Evolutionary conservation across 2,797 vertebrate species (phyloP).

Genomic region (Semaprochilodus insignis): DNA sequence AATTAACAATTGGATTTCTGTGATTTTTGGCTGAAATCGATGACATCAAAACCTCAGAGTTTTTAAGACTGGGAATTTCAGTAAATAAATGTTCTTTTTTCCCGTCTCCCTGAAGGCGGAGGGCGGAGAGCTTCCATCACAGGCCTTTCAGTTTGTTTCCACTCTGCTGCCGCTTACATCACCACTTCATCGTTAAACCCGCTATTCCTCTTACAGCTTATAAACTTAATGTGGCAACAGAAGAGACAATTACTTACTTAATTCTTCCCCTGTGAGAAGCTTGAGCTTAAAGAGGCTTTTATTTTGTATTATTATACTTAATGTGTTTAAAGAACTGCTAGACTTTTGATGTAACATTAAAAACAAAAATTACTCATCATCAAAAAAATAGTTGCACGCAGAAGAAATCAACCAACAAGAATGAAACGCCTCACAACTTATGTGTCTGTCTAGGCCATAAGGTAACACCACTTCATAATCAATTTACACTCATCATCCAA

Average conservation of each 20-base stretch:
- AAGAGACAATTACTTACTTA: constrained; percentile 34
- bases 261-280: background rate
- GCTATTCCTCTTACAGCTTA: constrained; percentile 53
- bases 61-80: constrained; percentile 60
- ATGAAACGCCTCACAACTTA: too few species aligned
- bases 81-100: background rate
- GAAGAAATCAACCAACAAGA: too few species aligned
- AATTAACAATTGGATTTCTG: constrained; percentile 56
- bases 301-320: too few species aligned
- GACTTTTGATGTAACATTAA: too few species aligned
- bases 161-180: constrained; percentile 43
- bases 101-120: constrained; percentile 25
- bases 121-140: constrained; percentile 1
- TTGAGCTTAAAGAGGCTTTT: too few species aligned
- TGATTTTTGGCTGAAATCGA: constrained; percentile 62
- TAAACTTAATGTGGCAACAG: constrained; percentile 65
- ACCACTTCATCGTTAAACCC: background rate
- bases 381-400: too few species aligned
- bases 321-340: too few species aligned
- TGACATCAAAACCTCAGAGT: constrained; percentile 30
- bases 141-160: constrained; percentile 57
- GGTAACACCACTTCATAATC: too few species aligned
- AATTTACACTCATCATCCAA: too few species aligned
- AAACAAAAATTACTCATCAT: too few species aligned
- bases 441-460: too few species aligned